Base-by-base conservation (phyloP, 2,797 vertebrate genomes). In the Kryptolebias ocellatus region DNA sequence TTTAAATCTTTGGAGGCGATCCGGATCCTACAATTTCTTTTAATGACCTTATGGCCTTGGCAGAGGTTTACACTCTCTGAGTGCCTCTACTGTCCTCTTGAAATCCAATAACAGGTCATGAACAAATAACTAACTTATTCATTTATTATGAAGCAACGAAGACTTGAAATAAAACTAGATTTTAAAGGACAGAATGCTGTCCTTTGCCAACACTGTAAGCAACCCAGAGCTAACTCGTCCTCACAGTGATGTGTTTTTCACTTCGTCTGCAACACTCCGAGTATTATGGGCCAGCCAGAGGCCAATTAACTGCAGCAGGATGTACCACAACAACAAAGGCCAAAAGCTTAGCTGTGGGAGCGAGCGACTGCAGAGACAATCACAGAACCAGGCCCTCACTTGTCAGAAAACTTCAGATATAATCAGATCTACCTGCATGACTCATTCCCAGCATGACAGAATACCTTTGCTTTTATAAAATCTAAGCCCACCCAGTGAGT, bases 401-500 rank as follows among this genome's bases (percentile, higher is more conserved):
- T 81, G 81, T 74, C 76, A 74, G 63, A 78, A 61, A 84, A 61
- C 78, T 70, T 84, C 73, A 73, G 69, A 66, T 87, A 69, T 61
- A 71, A 83, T 84, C 79, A 85, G 57, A 81, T 81, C 78, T 69
- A 83, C 78, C 76, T 72, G 67, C 2, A 29, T 83, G 78, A 85
- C 69, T 86, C 80, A 83, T 74, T 77, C 39, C 47, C 63, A 62
- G 64, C 65, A 63, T 65, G 69, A 59, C 74, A 70, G 63, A 69
- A 64, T 29, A 66, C 53, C 12, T 70, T 56, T 66, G 60, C 70
- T 74, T 24, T 10, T 69, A 57, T 65, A 39, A 64, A 74, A 82
- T 45, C 53, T 17, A 78, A 72, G 51, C 67, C 59, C 49, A 49
- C 18, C 45, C 74, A 57, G 53, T 64, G 67, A 74, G 65, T 62